Base-by-base conservation (phyloP, 2,888 invertebrate species). In the Drosophila prolongata region DNA sequence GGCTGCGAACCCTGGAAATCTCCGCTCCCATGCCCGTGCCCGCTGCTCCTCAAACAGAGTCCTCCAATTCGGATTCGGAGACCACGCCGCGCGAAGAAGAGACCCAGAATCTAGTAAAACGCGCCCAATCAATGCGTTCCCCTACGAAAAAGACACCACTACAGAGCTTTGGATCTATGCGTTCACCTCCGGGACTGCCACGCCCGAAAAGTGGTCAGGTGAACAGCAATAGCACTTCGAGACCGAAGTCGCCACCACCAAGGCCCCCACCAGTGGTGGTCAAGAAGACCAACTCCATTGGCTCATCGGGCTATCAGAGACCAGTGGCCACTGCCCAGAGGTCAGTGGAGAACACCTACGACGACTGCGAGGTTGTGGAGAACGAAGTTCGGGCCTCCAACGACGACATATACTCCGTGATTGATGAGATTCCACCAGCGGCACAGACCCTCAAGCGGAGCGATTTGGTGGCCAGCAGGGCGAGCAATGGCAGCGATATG, bases 341-440 rank as follows among this genome's bases (percentile, higher is more conserved):
- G 77, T 90, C 86, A 87, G 62, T 87, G 66, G 73, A 90, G 80
- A 89, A 94, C 35, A 95, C 95, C 66, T 97, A 97, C 89, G 97
- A 97, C 49, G 97, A 97, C 89, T 97, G 97, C 87, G 95, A 96
- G 72, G 93, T 94, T 47, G 94, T 94, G 30, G 92, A 92, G 71
- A 93, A 94, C 0, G 94, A 95, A 0, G 89, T 95, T 14, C 75
- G 76, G 3, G 93, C 92, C 52, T 92, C 91, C 16, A 96, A 96
- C 82, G 97, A 97, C 87, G 97, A 97, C 86, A 97, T 97, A 74
- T 97, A 97, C 90, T 96, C 97, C 0, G 96, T 97, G 0, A 97
- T 97, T 54, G 97, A 97, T 88, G 97, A 97, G 90, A 94, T 95
- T 38, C 95, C 96, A 0, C 93, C 94, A 1, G 92, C 93, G 0